Base-by-base conservation (phyloP, 2,113 vertebrate genomes). In the Oreocharis arfaki region DNA sequence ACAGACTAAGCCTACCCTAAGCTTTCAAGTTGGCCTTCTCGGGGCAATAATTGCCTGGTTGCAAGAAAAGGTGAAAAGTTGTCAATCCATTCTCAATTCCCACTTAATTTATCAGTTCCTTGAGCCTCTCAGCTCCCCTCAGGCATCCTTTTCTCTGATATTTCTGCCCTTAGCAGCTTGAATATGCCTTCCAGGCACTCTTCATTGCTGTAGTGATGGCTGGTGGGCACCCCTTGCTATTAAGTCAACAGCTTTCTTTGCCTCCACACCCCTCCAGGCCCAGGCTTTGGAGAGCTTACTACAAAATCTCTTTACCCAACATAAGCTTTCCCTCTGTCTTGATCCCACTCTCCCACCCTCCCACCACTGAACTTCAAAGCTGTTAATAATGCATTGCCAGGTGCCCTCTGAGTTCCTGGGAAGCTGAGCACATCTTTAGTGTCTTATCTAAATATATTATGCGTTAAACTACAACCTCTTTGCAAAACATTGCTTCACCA, bases 381-480 rank as follows among this genome's bases (percentile, higher is more conserved):
- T 70, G 41, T 89, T 89, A 85, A 93, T 84, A 93, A 94, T 53
- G 42, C 75, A 81, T 64, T 63, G 60, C 70, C 69, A 67, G 71
- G 64, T 83, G 64, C 52, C 69, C 76, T 92, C 64, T 57, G 52
- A 11, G 0, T 81, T 93, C 89, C 73, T 94, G 30, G 32, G 61
- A 94, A 92, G 64, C 63, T 35, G n/a, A 92, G 37, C 41, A 64
- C 64, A 78, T 71, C 89, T 95, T 92, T 53, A 92, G 70, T 61
- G 61, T 30, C 68, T 79, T 91, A 90, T 73, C 68, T 94, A 95
- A 95, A 96, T 96, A 96, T 93, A 96, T 94, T 80, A 92, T 53
- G 41, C 60, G 20, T 44, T 92, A 49, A 92, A 90, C 39, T 84
- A 85, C 61, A 91, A 55, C 15, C 41, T 84, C 68, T 88, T 90